Conservation (phyloP, 1,140 invertebrate genomes). For the Aphaenogaster ashmeadi region DNA sequence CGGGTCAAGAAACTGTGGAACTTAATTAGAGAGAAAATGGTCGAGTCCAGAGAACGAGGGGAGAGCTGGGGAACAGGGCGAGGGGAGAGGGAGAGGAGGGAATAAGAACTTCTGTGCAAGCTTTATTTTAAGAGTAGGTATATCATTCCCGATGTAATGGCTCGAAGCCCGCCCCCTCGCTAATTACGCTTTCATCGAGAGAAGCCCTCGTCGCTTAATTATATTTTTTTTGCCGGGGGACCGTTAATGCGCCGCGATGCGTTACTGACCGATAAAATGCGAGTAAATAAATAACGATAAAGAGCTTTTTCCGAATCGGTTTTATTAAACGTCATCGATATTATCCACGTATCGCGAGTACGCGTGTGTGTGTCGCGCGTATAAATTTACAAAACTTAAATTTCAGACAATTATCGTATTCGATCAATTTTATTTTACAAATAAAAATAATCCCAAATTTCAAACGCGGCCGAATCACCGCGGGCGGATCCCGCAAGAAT, state of each 20-base stretch:
- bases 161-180: conserved; percentile 26
- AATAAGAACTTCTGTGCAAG: conserved; percentile 62
- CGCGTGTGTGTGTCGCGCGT: too few relatives aligned
- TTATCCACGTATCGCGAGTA: neutral
- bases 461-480: neutral
- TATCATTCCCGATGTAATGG: conserved; percentile 56
- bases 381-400: conserved; percentile 13
- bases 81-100: neutral
- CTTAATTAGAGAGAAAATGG: conserved; percentile 74
- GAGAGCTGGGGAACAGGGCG: neutral
- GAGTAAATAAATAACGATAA: conserved; percentile 48
- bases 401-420: neutral
- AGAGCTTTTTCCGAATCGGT: neutral
- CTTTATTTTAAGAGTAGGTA: conserved; percentile 63
- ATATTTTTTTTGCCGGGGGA: conserved; percentile 41
- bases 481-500: neutral
- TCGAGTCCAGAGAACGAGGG: conserved; percentile 7
- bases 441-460: neutral
- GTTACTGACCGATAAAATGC: conserved; percentile 29
- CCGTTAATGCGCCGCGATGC: conserved; percentile 49
- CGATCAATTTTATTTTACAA: neutral
- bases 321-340: conserved; percentile 14
- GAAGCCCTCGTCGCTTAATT: conserved; percentile 47
- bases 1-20: conserved; percentile 70
- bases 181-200: conserved; percentile 61